Conservation (phyloP, 2,888 invertebrate genomes). For the Trachelus stipa region DNA sequence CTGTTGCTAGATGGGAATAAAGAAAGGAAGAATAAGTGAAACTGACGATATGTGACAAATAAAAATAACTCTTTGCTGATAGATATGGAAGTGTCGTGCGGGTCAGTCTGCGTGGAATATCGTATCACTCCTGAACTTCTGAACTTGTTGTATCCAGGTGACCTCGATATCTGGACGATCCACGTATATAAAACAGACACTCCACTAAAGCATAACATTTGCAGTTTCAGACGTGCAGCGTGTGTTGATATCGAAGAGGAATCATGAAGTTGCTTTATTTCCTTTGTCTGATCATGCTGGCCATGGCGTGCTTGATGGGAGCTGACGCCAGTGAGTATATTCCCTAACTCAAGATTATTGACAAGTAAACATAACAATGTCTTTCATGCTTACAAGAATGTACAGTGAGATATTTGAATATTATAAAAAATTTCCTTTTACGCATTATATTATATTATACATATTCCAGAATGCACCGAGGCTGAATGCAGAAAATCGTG, state of each 20-base stretch:
- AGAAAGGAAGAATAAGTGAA: neutral
- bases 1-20: neutral
- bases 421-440: neutral
- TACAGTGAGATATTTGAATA: neutral
- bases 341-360: neutral
- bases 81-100: neutral
- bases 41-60: neutral
- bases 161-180: neutral
- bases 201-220: neutral
- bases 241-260: neutral
- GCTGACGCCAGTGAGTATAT: slow-evolving; percentile 36
- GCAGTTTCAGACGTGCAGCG: neutral
- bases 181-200: neutral
- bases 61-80: neutral
- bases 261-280: slow-evolving; percentile 36
- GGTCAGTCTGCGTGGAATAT: neutral
- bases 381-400: neutral
- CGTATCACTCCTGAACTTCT: neutral
- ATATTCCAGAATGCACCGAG: slow-evolving; percentile 35
- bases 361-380: neutral
- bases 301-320: slow-evolving; percentile 30
- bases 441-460: neutral
- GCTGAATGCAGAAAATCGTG: slow-evolving; percentile 38
- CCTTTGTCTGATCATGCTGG: slow-evolving; percentile 32
- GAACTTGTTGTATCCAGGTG: neutral